Conservation (phyloP, 2,797 vertebrate genomes). For the Gymnocypris eckloni region DNA sequence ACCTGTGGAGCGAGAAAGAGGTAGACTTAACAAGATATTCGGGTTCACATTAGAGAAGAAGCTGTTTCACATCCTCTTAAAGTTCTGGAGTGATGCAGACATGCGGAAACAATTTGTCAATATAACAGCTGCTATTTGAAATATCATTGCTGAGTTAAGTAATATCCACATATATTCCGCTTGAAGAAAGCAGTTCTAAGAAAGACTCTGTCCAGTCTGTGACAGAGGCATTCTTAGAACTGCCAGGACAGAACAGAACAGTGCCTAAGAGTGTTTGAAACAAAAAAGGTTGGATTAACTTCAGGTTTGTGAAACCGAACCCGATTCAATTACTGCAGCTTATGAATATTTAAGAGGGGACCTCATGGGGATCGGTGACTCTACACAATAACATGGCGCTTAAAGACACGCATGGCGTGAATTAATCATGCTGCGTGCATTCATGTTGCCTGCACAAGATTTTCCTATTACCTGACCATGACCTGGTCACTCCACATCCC, state of each 20-base stretch:
- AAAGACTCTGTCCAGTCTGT: slow-evolving; percentile 6
- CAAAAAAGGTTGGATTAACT: slow-evolving; percentile 54
- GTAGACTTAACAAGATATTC: slow-evolving; percentile 30
- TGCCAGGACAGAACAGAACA: slow-evolving; percentile 17
- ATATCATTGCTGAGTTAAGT: neutral
- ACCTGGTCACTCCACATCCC: slow-evolving; percentile 66
- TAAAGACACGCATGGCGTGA: slow-evolving; percentile 69
- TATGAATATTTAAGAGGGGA: slow-evolving; percentile 71
- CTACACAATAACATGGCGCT: slow-evolving; percentile 65
- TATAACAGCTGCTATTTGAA: neutral
- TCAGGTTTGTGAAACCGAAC: slow-evolving; percentile 69
- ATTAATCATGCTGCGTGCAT: slow-evolving; percentile 75
- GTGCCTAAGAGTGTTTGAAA: slow-evolving; percentile 55
- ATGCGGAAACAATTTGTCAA: neutral
- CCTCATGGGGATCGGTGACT: slow-evolving; percentile 72
- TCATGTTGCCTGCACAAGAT: slow-evolving; percentile 74
- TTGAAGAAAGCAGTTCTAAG: neutral
- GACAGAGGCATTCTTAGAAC: no score
- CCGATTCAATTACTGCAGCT: slow-evolving; percentile 65
- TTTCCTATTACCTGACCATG: slow-evolving; percentile 78
- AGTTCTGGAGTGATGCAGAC: neutral
- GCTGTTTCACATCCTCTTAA: neutral
- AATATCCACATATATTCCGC: slow-evolving; percentile 12
- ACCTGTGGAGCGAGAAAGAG: slow-evolving; percentile 65
- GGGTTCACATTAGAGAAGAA: neutral